Percentiles rank a stretch among this genome's conserved stretches.
Conservation (phyloP, 2,797 vertebrate genomes). For the Cebuella pygmaea region DNA sequence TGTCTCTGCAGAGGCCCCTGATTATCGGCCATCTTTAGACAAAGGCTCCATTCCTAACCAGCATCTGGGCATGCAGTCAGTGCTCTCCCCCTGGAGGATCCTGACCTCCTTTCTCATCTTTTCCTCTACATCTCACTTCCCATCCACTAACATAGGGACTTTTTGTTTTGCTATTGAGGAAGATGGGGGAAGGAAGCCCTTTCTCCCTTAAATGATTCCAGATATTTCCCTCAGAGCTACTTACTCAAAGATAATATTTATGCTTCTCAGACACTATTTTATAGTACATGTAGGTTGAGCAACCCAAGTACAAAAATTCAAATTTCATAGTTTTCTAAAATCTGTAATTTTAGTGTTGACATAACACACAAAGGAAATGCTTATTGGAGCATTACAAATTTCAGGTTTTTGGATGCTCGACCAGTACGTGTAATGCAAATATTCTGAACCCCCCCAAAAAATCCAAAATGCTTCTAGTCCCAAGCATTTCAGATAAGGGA, state of each 20-base stretch:
- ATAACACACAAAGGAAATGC: background rate
- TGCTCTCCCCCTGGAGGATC: background rate
- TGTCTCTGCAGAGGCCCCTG: background rate
- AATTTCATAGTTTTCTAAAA: background rate
- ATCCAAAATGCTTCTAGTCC: background rate
- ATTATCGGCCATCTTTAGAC: background rate
- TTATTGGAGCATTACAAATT: background rate
- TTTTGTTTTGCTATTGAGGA: background rate
- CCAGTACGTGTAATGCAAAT: background rate
- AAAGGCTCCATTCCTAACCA: background rate
- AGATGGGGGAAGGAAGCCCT: background rate
- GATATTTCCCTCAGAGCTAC: background rate
- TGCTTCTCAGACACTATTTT: background rate
- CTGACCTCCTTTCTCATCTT: background rate
- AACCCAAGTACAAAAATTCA: background rate
- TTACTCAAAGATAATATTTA: background rate
- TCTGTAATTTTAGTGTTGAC: background rate
- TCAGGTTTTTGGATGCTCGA: background rate
- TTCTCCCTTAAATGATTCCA: background rate
- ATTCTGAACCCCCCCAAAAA: background rate
- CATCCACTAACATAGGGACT: background rate
- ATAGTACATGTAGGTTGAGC: background rate
- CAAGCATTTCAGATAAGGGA: background rate
- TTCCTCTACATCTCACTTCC: background rate
- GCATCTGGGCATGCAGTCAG: background rate